Conservation (phyloP, 2,888 invertebrate genomes). For the Agrotis clavis region DNA sequence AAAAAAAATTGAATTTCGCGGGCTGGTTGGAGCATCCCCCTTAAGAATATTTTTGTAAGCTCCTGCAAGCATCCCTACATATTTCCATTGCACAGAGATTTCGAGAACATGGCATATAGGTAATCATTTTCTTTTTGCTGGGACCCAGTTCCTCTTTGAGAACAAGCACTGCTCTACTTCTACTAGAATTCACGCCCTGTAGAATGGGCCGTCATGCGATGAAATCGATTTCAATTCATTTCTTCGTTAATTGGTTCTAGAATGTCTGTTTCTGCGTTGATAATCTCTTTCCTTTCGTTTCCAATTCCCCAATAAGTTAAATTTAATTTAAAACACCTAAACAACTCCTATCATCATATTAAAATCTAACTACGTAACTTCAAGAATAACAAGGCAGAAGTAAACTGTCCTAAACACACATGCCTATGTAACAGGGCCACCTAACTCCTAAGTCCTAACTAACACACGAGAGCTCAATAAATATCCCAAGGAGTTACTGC, state of each 20-base stretch:
- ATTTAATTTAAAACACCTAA: not conserved
- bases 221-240: not conserved
- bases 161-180: not conserved
- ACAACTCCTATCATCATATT: not conserved
- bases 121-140: not conserved
- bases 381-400: constrained; percentile 8
- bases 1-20: no score
- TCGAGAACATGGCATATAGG: no score
- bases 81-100: not conserved
- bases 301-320: not conserved
- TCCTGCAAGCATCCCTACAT: not conserved
- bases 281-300: not conserved
- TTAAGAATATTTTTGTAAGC: no score
- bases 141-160: not conserved
- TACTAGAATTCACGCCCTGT: no score
- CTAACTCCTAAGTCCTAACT: constrained; percentile 21
- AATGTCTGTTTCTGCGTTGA: not conserved
- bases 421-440: not conserved
- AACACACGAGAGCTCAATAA: constrained; percentile 39
- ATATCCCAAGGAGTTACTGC: constrained; percentile 53
- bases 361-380: not conserved
- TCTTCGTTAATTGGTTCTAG: not conserved
- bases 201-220: no score
- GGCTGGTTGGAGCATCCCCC: no score
- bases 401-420: constrained; percentile 31